Percentiles rank a stretch among this genome's conserved stretches.
Evolutionary conservation across 2,888 invertebrate genomes (phyloP).

Genomic region (Cremastobaeus sp.): DNA sequence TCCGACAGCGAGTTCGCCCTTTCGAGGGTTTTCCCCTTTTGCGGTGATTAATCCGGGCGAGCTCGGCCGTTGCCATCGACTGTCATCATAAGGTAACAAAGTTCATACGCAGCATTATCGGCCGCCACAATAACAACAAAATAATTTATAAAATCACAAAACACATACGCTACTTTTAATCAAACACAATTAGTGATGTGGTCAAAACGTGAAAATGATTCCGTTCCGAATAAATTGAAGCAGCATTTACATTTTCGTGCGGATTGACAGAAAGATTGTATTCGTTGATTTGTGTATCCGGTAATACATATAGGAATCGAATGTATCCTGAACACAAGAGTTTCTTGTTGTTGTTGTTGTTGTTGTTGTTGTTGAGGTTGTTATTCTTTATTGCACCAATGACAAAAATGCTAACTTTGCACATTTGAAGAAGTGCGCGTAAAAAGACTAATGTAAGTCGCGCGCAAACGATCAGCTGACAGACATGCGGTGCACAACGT

Average conservation of each 20-base stretch:
- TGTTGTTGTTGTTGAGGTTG: too few species aligned
- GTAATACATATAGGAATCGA: too few species aligned
- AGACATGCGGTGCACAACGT: too few species aligned
- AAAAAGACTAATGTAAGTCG: conserved; percentile 1
- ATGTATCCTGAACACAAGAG: too few species aligned
- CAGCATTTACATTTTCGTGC: background rate
- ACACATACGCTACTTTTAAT: background rate
- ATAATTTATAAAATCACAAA: conserved; percentile 24
- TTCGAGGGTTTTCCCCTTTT: conserved; percentile 58
- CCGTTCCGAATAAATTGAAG: background rate
- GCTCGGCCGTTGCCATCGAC: conserved; percentile 66
- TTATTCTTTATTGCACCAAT: too few species aligned
- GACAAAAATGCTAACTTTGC: too few species aligned
- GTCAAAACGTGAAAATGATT: too few species aligned
- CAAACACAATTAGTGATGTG: too few species aligned
- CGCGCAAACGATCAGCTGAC: conserved; percentile 69
- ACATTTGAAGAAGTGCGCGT: conserved; percentile 19
- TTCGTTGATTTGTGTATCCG: too few species aligned
- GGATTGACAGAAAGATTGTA: too few species aligned
- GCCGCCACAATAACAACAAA: conserved; percentile 32
- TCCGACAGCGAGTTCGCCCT: conserved; percentile 49
- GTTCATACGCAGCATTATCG: conserved; percentile 41
- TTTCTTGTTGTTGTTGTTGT: too few species aligned
- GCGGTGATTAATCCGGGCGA: conserved; percentile 66
- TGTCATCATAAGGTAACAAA: conserved; percentile 61